Base-by-base conservation (phyloP, 1,140 invertebrate species). In the Zelostemma sp. region DNA sequence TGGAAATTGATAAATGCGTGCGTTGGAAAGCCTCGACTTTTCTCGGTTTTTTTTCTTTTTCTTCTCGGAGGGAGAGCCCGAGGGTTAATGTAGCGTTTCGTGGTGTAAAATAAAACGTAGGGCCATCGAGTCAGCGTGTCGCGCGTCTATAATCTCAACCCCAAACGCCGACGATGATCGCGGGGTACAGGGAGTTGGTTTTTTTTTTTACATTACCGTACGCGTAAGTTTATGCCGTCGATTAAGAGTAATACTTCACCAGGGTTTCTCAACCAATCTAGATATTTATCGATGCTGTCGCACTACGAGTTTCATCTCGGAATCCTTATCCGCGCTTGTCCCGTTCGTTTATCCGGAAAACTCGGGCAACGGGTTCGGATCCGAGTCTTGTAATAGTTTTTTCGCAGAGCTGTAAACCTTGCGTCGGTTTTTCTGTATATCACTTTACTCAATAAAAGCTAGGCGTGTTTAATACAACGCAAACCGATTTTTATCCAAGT, bases 381-480 rank as follows among this genome's bases (percentile, higher is more conserved):
- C 35, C 35, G 5, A 4, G 14, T 4, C 35, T 12, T 40, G 35
- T 16, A 16, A 3, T 43, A 43, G 14, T 5, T 43, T 43, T 43
- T 43, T 76, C 56, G 64, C 70, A 58, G 49, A 71, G 72, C 70
- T 73, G 40, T 58, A 56, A 50, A 49, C 58, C 73, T 77, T 76
- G 77, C 72, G 77, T 81, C 78, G 74, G 76, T 73, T 78, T 79
- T 70, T 77, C 74, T 85, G 82, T 84, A 85, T 85, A 85, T 85
- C 78, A 81, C 77, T 75, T 81, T 84, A 77, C 74, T 84, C 75
- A 84, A 82, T 83, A 83, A 83, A 35, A 84, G 71, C 73, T 84
- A 85, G 81, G 82, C 79, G 78, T 84, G 79, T 85, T 84, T 85
- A 85, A 80, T 83, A 84, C 69, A 79, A 77, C 68, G 73, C 57